Conservation (phyloP, 2,888 invertebrate species). For the Brachylomia viminalis region DNA sequence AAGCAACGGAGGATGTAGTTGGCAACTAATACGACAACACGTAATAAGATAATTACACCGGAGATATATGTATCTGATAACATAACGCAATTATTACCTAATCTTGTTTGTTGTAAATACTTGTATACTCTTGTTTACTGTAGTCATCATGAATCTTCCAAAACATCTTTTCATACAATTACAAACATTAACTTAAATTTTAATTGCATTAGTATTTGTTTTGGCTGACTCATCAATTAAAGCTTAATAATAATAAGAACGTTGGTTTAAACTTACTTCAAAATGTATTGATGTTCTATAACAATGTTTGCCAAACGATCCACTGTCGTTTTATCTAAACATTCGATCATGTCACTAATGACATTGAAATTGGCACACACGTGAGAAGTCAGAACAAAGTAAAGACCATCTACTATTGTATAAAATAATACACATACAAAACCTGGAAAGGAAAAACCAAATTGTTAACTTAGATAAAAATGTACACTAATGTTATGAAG, state of each 20-base stretch:
- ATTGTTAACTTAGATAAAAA: neutral
- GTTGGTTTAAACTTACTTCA: conserved; percentile 75
- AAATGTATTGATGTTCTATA: conserved; percentile 80
- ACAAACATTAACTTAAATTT: neutral
- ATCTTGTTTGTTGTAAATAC: conserved; percentile 15
- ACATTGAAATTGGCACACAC: conserved; percentile 80
- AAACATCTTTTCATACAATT: neutral
- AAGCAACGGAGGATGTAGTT: conserved; percentile 30
- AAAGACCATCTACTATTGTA: conserved; percentile 80
- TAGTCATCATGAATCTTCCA: neutral
- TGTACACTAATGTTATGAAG: too few species aligned
- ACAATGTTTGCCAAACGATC: conserved; percentile 73
- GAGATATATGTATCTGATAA: conserved; percentile 6
- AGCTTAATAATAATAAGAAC: neutral
- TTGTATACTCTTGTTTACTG: too few species aligned
- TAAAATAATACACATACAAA: conserved; percentile 79
- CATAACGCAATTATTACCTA: neutral
- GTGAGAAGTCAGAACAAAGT: conserved; percentile 80
- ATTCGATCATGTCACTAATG: conserved; percentile 75
- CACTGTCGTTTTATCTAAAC: conserved; percentile 67
- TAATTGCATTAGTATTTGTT: neutral
- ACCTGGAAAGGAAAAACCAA: conserved; percentile 69
- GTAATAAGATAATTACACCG: neutral
- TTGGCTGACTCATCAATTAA: too few species aligned
- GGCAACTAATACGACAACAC: conserved; percentile 22